Evolutionary conservation across 2,888 invertebrate genomes (phyloP).

Genomic region (Penaeus monodon): DNA sequence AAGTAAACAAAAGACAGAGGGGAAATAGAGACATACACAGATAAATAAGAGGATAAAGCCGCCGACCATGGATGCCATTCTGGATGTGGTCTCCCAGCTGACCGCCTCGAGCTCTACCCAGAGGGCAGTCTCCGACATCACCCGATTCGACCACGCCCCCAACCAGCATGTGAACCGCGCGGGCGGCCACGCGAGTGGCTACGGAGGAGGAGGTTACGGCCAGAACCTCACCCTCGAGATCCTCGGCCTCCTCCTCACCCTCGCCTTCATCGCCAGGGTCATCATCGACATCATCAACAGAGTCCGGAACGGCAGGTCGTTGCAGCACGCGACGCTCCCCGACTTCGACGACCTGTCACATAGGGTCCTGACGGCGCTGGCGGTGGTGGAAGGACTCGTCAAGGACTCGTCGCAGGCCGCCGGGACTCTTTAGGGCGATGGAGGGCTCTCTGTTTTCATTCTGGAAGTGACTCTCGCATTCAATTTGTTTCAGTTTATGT

Average conservation of each 20-base stretch:
- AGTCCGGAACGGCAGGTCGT: slow-evolving; percentile 16
- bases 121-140: no score
- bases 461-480: no score
- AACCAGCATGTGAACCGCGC: neutral
- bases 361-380: neutral
- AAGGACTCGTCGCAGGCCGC: neutral
- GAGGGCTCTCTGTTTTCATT: no score
- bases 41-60: no score
- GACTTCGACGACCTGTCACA: neutral
- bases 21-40: no score
- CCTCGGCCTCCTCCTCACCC: neutral
- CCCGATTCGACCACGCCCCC: no score
- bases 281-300: slow-evolving; percentile 11
- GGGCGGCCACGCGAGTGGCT: neutral
- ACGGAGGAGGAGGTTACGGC: slow-evolving; percentile 8
- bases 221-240: slow-evolving; percentile 20
- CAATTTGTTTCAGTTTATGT: no score
- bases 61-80: no score
- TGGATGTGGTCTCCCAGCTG: no score
- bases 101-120: no score
- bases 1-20: no score
- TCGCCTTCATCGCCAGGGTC: slow-evolving; percentile 3
- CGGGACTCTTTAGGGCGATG: no score
- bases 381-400: neutral
- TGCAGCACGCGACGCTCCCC: neutral